Percentiles rank a stretch among this genome's conserved stretches.
These are phyloP conservation scores for Melinaea menophilus DNA, from an alignment of 2,888 invertebrate species.

Conservation along the genomic window DNA sequence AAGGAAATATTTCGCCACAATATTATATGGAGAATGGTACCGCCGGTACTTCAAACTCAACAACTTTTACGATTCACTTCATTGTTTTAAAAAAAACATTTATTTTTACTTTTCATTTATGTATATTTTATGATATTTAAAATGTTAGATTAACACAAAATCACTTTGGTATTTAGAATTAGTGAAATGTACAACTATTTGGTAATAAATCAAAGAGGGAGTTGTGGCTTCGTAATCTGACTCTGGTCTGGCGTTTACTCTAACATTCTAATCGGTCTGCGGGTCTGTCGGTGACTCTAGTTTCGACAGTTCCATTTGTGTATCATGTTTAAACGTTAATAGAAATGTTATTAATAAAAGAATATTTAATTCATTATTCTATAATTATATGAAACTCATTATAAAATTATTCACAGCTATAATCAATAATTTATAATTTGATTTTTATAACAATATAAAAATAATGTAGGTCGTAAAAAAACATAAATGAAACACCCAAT, in stretches of 20 bases:
- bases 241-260: slow-evolving; percentile 15
- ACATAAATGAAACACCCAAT: slow-evolving; percentile 54
- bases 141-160: slow-evolving; percentile 45
- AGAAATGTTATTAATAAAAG: no score
- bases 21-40: slow-evolving; percentile 44
- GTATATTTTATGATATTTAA: slow-evolving; percentile 31
- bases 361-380: no score
- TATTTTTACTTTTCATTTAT: slow-evolving; percentile 59
- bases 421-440: not conserved
- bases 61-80: slow-evolving; percentile 46
- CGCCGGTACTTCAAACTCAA: slow-evolving; percentile 38
- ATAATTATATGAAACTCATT: no score
- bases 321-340: no score
- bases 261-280: slow-evolving; percentile 16
- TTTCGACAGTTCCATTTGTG: no score
- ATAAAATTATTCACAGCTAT: no score
- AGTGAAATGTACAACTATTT: slow-evolving; percentile 18
- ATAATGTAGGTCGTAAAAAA: slow-evolving; percentile 58
- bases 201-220: slow-evolving; percentile 18
- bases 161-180: slow-evolving; percentile 23
- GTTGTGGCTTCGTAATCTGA: slow-evolving; percentile 22
- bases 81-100: no score
- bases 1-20: slow-evolving; percentile 19
- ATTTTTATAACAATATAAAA: slow-evolving; percentile 37
- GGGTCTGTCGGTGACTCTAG: slow-evolving; percentile 1